A percentile compares a stretch with the other conserved stretches of the same genome.
Conservation (phyloP, 2,888 invertebrate species). For the Cosmia pyralina region DNA sequence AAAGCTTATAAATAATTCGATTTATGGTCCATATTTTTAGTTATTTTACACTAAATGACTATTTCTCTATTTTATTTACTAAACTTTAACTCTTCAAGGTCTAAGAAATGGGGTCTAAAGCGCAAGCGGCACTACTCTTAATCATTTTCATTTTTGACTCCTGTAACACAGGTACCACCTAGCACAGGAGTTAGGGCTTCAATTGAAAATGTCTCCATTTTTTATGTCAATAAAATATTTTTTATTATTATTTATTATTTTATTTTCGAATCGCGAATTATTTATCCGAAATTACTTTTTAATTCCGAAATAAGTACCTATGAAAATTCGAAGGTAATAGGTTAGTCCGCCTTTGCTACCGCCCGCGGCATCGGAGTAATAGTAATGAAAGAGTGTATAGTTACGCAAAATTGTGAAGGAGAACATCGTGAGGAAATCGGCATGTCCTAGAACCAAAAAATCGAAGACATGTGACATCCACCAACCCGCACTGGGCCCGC, state of each 20-base stretch:
- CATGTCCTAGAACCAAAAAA: too few species aligned
- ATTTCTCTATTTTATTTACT: slow-evolving; percentile 44
- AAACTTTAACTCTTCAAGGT: slow-evolving; percentile 8
- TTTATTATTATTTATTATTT: too few species aligned
- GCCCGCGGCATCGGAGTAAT: neutral
- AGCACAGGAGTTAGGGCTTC: too few species aligned
- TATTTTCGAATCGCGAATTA: slow-evolving; percentile 14
- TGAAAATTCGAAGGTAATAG: neutral
- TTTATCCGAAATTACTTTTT: neutral
- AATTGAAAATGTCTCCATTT: too few species aligned
- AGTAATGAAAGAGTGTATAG: neutral
- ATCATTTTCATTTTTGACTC: too few species aligned
- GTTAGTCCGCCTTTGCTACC: neutral
- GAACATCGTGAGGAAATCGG: too few species aligned
- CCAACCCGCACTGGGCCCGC: too few species aligned
- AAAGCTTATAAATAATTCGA: slow-evolving; percentile 61
- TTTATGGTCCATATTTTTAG: slow-evolving; percentile 65
- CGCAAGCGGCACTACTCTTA: slow-evolving; percentile 7
- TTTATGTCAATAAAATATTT: too few species aligned
- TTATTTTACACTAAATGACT: slow-evolving; percentile 68
- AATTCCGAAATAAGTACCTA: neutral
- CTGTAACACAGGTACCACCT: too few species aligned
- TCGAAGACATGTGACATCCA: too few species aligned
- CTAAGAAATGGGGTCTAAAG: slow-evolving; percentile 27
- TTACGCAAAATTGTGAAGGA: too few species aligned